phyloP scores from a whole-genome alignment of 2,888 invertebrate genomes.

The Drosophila merina region DNA sequence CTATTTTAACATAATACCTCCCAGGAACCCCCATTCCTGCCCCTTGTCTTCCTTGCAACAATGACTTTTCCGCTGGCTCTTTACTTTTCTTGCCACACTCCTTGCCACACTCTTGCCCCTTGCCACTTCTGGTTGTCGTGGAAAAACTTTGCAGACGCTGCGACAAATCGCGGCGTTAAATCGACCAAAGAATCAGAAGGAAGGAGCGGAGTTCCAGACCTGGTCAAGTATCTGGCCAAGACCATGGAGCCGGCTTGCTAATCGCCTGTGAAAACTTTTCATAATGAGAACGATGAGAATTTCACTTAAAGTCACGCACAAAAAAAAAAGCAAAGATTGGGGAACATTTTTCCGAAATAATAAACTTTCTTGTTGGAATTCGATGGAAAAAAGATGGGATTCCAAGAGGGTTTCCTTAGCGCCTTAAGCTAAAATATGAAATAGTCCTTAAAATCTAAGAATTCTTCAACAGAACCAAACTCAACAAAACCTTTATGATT shows the following conservation, averaged over 20 bases:
- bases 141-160: conserved; percentile 80
- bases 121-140: conserved; percentile 18
- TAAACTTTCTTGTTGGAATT: too few relatives aligned
- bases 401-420: too few relatives aligned
- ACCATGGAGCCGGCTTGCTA: conserved; percentile 23
- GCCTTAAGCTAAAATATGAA: too few relatives aligned
- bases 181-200: background rate
- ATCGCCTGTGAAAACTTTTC: conserved; percentile 64
- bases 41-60: conserved; percentile 38
- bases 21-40: background rate
- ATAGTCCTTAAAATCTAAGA: too few relatives aligned
- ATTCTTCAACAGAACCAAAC: too few relatives aligned
- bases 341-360: background rate
- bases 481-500: too few relatives aligned
- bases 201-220: conserved; percentile 8
- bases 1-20: conserved; percentile 7
- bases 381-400: too few relatives aligned
- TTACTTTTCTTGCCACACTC: background rate
- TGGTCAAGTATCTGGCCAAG: conserved; percentile 46
- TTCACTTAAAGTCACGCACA: conserved; percentile 43
- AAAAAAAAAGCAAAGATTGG: background rate
- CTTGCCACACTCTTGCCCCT: background rate
- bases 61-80: conserved; percentile 7
- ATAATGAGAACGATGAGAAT: conserved; percentile 54
- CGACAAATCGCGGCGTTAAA: conserved; percentile 57